Conservation (phyloP, 1,140 invertebrate genomes). For the Tigriopus japonicus region DNA sequence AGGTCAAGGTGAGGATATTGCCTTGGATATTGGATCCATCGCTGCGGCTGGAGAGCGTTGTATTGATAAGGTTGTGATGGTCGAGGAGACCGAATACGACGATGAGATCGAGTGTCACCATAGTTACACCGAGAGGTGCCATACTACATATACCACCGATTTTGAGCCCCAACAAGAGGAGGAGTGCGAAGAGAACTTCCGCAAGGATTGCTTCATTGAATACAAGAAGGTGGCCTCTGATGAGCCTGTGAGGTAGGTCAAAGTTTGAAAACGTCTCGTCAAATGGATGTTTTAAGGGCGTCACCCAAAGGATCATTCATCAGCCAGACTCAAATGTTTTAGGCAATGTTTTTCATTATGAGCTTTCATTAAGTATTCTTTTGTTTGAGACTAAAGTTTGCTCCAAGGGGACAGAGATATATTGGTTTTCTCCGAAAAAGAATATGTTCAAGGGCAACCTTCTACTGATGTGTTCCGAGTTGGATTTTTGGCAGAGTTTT, state of each 20-base stretch:
- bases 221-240: slow-evolving; percentile 6
- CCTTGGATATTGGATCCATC: slow-evolving; percentile 11
- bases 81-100: slow-evolving; percentile 14
- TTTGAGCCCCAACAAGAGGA: slow-evolving; percentile 14
- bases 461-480: no score
- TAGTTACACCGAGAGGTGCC: slow-evolving; percentile 10
- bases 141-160: slow-evolving; percentile 11
- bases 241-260: neutral
- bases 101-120: slow-evolving; percentile 8
- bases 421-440: no score
- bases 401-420: no score
- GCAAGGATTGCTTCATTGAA: slow-evolving; percentile 11
- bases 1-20: slow-evolving; percentile 1
- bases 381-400: no score
- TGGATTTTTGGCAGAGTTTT: no score
- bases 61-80: slow-evolving; percentile 13
- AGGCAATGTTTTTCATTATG: no score
- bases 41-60: slow-evolving; percentile 10
- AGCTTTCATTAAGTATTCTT: no score
- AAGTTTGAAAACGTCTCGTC: no score
- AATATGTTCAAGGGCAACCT: no score
- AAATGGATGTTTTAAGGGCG: no score
- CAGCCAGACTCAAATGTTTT: no score
- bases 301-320: no score
- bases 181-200: slow-evolving; percentile 15